phyloP scores from a whole-genome alignment of 2,888 invertebrate genomes.

The Meganola albula region DNA sequence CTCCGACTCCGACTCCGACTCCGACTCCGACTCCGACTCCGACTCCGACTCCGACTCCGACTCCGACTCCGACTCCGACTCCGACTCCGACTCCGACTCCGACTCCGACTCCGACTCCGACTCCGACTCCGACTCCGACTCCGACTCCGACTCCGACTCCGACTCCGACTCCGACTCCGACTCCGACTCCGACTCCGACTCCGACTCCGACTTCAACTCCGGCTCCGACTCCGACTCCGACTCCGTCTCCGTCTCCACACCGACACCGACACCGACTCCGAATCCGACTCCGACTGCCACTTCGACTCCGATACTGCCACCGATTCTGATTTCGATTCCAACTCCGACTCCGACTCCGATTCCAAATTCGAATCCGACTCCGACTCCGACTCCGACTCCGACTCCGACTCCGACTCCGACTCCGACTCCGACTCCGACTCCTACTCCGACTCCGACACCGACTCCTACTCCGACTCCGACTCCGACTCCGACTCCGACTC shows the following conservation, averaged over 20 bases:
- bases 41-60: background rate
- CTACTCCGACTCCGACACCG: too few species aligned
- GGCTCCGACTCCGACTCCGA: conserved; percentile 3
- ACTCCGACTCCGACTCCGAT: background rate
- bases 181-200: conserved; percentile 1
- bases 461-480: too few species aligned
- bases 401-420: too few species aligned
- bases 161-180: conserved; percentile 3
- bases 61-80: conserved; percentile 1
- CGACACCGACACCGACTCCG: conserved; percentile 3
- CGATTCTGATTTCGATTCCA: background rate
- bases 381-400: too few species aligned
- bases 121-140: conserved; percentile 3
- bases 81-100: conserved; percentile 2
- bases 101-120: conserved; percentile 3
- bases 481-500: too few species aligned
- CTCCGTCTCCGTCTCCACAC: conserved; percentile 2
- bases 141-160: conserved; percentile 2
- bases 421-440: too few species aligned
- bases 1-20: background rate
- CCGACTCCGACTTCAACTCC: conserved; percentile 2
- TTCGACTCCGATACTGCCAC: background rate
- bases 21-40: background rate
- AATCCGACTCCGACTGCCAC: background rate
- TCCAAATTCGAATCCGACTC: too few species aligned